Conservation (phyloP, 2,888 invertebrate species). For the Ischnura elegans region DNA sequence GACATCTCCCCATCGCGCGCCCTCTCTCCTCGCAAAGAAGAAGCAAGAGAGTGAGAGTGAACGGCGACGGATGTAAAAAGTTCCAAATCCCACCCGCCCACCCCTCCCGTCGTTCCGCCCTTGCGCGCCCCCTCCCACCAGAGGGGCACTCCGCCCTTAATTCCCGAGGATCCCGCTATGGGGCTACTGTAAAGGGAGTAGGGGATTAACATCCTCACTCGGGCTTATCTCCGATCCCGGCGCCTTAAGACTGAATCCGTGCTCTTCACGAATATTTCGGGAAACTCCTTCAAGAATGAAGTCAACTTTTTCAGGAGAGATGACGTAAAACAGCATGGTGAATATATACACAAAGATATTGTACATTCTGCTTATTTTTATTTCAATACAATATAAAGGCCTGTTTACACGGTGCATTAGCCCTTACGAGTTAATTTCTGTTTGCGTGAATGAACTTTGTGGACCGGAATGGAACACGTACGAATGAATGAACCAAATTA, state of each 20-base stretch:
- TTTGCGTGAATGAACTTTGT: too few species aligned
- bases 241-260: background rate
- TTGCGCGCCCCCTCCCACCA: background rate
- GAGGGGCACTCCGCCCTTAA: background rate
- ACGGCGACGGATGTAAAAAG: background rate
- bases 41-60: background rate
- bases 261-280: background rate
- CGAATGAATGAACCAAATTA: too few species aligned
- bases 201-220: background rate
- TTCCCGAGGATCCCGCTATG: background rate
- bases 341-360: too few species aligned
- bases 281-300: background rate
- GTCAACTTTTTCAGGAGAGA: too few species aligned
- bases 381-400: too few species aligned
- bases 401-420: too few species aligned
- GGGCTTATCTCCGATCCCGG: constrained; percentile 2
- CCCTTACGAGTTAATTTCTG: too few species aligned
- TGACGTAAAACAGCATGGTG: too few species aligned
- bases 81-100: background rate
- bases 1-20: background rate
- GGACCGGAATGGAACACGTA: too few species aligned
- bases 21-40: background rate
- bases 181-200: background rate
- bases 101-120: background rate
- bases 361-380: too few species aligned